Conservation (phyloP, 2,797 vertebrate species). For the Chelon labrosus region DNA sequence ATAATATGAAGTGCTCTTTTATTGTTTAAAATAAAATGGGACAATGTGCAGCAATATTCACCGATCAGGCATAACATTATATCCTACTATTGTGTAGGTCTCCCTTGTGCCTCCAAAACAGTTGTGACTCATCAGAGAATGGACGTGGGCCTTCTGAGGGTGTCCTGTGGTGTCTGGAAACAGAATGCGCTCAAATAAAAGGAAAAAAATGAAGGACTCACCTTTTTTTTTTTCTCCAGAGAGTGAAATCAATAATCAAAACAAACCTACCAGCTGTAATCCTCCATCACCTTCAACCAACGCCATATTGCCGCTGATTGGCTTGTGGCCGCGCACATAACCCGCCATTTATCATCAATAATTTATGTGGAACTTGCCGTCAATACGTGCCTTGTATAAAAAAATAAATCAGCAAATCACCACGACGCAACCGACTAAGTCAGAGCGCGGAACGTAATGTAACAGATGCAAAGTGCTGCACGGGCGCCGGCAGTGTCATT, state of each 20-base stretch:
- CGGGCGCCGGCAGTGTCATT: slow-evolving; percentile 3
- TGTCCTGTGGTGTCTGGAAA: too few relatives aligned
- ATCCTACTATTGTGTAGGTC: too few relatives aligned
- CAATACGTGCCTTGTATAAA: slow-evolving; percentile 8
- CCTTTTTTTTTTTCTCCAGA: neutral
- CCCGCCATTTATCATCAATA: too few relatives aligned
- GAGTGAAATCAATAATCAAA: neutral
- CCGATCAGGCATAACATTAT: too few relatives aligned
- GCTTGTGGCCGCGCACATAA: too few relatives aligned
- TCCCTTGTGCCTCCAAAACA: too few relatives aligned
- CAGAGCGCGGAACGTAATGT: slow-evolving; percentile 3
- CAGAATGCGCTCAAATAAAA: too few relatives aligned
- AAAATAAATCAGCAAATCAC: neutral
- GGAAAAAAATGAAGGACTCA: neutral
- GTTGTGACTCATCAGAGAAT: too few relatives aligned
- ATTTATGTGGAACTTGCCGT: too few relatives aligned
- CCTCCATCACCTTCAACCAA: neutral
- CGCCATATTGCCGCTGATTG: neutral
- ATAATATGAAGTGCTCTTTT: neutral
- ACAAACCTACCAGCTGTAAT: neutral
- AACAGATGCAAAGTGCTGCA: slow-evolving; percentile 4
- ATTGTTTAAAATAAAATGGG: too few relatives aligned
- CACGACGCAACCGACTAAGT: neutral
- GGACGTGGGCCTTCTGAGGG: too few relatives aligned
- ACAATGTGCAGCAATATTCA: too few relatives aligned